phyloP scores from a whole-genome alignment of 2,888 invertebrate genomes.

The Scaptodrosophila latifasciaeformis region DNA sequence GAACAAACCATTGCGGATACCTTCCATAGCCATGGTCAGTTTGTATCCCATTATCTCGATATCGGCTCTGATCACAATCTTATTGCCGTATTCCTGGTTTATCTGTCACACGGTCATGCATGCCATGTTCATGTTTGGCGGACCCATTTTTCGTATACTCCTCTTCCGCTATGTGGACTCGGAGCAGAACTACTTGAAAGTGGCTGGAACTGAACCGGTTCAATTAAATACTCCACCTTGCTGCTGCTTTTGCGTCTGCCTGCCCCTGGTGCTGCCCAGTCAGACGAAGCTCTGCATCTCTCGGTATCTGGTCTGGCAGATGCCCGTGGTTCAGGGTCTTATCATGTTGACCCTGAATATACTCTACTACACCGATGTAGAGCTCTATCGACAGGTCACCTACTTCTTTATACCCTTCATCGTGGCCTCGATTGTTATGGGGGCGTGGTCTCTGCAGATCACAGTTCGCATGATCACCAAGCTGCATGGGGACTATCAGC shows the following conservation, averaged over 20 bases:
- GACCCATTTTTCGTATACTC: conserved; percentile 63
- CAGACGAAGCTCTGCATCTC: conserved; percentile 59
- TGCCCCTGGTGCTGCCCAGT: conserved; percentile 65
- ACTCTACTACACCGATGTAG: conserved; percentile 63
- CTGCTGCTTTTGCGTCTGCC: conserved; percentile 68
- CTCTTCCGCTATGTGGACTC: conserved; percentile 74
- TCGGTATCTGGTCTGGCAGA: conserved; percentile 71
- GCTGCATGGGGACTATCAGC: conserved; percentile 64
- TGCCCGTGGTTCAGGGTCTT: conserved; percentile 71
- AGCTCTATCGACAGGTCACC: conserved; percentile 54
- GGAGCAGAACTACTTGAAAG: conserved; percentile 73
- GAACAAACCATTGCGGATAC: conserved; percentile 43
- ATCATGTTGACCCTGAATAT: conserved; percentile 71
- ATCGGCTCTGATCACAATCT: conserved; percentile 67
- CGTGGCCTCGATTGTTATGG: conserved; percentile 69
- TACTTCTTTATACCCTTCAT: conserved; percentile 73
- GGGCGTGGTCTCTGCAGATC: conserved; percentile 73
- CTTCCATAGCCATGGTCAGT: conserved; percentile 62
- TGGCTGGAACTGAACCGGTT: conserved; percentile 72
- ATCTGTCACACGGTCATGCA: conserved; percentile 73
- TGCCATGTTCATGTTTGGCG: conserved; percentile 70
- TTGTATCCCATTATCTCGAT: conserved; percentile 71
- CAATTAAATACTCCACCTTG: conserved; percentile 67
- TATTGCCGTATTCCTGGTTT: conserved; percentile 71
- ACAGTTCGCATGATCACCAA: conserved; percentile 67